These are phyloP conservation scores for Enteromius treurensis DNA, from an alignment of 2,797 vertebrate genomes.

Conservation along the genomic window DNA sequence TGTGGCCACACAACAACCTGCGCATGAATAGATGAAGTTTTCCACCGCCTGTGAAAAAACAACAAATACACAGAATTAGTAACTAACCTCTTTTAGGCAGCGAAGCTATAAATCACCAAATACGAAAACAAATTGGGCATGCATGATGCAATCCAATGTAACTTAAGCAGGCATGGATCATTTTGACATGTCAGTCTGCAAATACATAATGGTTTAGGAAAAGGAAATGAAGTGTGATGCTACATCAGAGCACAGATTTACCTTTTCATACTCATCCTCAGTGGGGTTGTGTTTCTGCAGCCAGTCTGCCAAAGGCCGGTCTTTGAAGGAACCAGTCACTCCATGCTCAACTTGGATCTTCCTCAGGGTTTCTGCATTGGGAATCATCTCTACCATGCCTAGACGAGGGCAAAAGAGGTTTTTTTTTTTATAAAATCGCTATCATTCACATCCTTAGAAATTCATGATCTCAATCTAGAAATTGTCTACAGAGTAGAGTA, in stretches of 20 bases:
- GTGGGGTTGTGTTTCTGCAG: constrained; percentile 93
- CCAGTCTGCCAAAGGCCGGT: constrained; percentile 92
- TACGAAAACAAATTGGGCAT: not conserved
- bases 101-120: not conserved
- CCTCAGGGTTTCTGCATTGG: constrained; percentile 91
- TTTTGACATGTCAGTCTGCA: not conserved
- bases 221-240: not conserved
- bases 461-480: not conserved
- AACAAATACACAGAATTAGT: not conserved
- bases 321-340: constrained; percentile 96
- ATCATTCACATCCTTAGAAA: not conserved
- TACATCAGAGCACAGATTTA: constrained; percentile 56
- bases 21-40: constrained; percentile 98
- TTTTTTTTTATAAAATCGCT: not conserved
- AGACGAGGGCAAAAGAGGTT: constrained; percentile 3
- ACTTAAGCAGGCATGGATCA: not conserved
- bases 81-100: not conserved
- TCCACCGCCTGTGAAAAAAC: constrained; percentile 85
- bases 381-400: constrained; percentile 99
- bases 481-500: not conserved
- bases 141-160: constrained; percentile 28
- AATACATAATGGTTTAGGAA: not conserved
- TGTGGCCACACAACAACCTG: constrained; percentile 96
- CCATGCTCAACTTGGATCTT: constrained; percentile 97
- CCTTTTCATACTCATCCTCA: constrained; percentile 95